Percentiles rank a stretch among this genome's conserved stretches.
Conservation (phyloP, 2,113 vertebrate genomes). For the Dunckerocampus dactyliophorus region DNA sequence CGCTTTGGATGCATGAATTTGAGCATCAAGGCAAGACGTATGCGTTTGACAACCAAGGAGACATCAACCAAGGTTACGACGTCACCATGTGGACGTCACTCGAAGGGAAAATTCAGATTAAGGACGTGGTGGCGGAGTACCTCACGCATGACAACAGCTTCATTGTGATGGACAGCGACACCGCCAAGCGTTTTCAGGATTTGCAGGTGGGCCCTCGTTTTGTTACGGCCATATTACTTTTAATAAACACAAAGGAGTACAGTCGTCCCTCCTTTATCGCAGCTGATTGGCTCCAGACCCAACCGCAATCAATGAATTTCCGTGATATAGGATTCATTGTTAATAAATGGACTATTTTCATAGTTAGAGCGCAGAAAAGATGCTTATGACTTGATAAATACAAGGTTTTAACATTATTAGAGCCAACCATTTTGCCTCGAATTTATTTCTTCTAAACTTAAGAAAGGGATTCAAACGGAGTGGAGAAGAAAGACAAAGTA, state of each 20-base stretch:
- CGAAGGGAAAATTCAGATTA: conserved; percentile 51
- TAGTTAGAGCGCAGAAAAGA: too few relatives aligned
- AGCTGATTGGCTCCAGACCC: too few relatives aligned
- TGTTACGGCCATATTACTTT: background rate
- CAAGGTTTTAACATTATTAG: too few relatives aligned
- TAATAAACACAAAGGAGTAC: background rate
- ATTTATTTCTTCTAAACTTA: too few relatives aligned
- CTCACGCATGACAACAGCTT: conserved; percentile 67
- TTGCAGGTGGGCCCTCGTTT: conserved; percentile 65
- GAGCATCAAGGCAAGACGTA: conserved; percentile 56
- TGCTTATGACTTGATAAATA: too few relatives aligned
- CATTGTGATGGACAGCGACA: conserved; percentile 50
- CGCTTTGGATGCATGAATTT: conserved; percentile 68
- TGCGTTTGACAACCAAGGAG: conserved; percentile 76
- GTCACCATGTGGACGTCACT: conserved; percentile 76
- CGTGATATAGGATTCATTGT: too few relatives aligned
- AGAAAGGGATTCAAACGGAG: too few relatives aligned
- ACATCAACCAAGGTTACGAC: conserved; percentile 80
- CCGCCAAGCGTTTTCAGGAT: conserved; percentile 54
- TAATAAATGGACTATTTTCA: too few relatives aligned
- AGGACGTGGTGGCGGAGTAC: conserved; percentile 75
- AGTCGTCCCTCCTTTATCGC: background rate
- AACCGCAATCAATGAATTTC: too few relatives aligned
- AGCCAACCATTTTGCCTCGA: too few relatives aligned
- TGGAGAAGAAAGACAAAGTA: too few relatives aligned